Evolutionary conservation across 2,113 vertebrate genomes (phyloP).

Genomic region (Callaeas wilsoni): DNA sequence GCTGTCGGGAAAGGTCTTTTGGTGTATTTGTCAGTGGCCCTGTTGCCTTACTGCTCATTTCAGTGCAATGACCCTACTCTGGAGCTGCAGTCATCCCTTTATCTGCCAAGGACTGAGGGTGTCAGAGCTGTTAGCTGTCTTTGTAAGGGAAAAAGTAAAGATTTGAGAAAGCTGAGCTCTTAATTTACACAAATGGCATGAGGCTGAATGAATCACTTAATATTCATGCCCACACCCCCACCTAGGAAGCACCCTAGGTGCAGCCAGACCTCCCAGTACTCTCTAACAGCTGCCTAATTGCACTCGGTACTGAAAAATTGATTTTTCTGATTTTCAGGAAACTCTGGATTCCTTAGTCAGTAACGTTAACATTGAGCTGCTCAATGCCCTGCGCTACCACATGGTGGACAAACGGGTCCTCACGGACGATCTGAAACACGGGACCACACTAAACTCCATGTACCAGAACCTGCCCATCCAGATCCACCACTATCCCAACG

Average conservation of each 20-base stretch:
- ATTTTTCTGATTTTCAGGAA: constrained; percentile 76
- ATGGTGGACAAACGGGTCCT: constrained; percentile 91
- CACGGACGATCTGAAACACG: constrained; percentile 89
- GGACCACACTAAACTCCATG: constrained; percentile 86
- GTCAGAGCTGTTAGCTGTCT: not conserved
- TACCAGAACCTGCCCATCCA: constrained; percentile 93
- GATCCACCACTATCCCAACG: constrained; percentile 93
- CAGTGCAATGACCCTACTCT: not conserved
- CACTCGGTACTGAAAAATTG: not conserved
- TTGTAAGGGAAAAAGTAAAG: not conserved
- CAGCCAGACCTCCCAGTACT: not conserved
- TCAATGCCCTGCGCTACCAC: constrained; percentile 96
- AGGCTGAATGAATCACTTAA: not conserved
- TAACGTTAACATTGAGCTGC: constrained; percentile 96
- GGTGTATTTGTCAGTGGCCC: not conserved
- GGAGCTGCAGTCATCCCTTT: not conserved
- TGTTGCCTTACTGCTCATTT: not conserved
- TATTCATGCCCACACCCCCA: accelerated
- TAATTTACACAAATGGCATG: not conserved
- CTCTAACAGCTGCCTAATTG: not conserved
- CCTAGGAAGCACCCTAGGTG: not conserved
- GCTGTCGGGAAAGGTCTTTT: not conserved
- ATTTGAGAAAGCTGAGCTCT: not conserved
- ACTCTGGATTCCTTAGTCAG: constrained; percentile 94
- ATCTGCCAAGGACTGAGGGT: not conserved